Percentiles rank a stretch among this genome's conserved stretches.
phyloP scores from a whole-genome alignment of 2,113 vertebrate species.

The Hydrochoerus hydrochaeris region DNA sequence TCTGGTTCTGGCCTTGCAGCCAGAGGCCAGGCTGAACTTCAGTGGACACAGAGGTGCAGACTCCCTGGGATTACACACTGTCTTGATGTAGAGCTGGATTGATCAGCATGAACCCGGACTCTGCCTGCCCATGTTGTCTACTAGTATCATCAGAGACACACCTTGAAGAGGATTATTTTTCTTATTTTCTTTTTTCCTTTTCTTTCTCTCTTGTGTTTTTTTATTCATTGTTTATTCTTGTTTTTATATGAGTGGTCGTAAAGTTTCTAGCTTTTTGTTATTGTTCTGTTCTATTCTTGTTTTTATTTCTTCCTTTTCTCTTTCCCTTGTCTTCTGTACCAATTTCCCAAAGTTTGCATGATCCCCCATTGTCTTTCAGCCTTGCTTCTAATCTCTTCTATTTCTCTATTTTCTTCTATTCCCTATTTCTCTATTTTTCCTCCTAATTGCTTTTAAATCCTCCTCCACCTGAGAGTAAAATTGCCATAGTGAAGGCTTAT shows the following conservation, averaged over 20 bases:
- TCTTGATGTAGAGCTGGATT: not conserved
- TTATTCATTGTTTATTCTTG: not conserved
- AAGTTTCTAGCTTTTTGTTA: not conserved
- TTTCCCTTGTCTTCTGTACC: not conserved
- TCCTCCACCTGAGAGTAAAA: too few relatives aligned
- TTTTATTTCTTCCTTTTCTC: not conserved
- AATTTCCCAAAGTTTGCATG: not conserved
- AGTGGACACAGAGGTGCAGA: not conserved
- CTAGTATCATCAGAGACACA: too few relatives aligned
- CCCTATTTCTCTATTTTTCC: too few relatives aligned
- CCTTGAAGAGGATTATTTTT: not conserved
- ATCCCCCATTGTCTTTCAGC: too few relatives aligned
- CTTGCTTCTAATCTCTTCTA: not conserved
- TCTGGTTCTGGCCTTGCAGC: too few relatives aligned
- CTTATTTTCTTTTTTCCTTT: not conserved
- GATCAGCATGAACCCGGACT: not conserved
- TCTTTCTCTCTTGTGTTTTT: not conserved
- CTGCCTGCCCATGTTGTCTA: not conserved
- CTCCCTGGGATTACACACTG: not conserved
- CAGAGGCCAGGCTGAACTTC: too few relatives aligned
- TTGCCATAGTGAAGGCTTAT: too few relatives aligned
- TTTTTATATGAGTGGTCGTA: not conserved
- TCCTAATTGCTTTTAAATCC: not conserved
- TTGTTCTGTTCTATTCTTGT: not conserved
- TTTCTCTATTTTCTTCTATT: not conserved